A percentile compares a stretch with the other conserved stretches of the same genome.
Evolutionary conservation across 2,113 vertebrate genomes (phyloP).

Genomic region (Hymenochirus boettgeri): DNA sequence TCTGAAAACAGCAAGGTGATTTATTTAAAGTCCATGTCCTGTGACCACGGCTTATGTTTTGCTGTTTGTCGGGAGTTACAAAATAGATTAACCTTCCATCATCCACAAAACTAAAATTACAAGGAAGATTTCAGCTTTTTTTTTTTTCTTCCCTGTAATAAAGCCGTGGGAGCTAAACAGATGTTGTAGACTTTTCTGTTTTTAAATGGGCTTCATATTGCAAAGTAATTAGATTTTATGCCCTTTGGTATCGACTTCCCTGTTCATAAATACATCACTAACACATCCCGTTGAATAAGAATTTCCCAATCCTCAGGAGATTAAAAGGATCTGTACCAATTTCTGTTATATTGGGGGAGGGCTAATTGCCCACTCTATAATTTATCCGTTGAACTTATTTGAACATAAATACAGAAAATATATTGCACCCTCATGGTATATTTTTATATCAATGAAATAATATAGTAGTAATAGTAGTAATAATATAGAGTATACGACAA

Average conservation of each 20-base stretch:
- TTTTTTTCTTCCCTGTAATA: neutral
- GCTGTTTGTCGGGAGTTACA: conserved; percentile 22
- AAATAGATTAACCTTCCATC: conserved; percentile 24
- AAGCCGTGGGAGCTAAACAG: neutral
- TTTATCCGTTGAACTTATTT: neutral
- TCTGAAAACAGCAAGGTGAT: conserved; percentile 12
- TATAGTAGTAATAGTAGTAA: too few relatives aligned
- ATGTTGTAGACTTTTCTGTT: neutral
- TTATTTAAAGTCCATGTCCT: conserved; percentile 5
- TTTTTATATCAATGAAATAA: too few relatives aligned
- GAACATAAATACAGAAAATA: too few relatives aligned
- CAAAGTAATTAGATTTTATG: neutral
- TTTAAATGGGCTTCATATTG: neutral
- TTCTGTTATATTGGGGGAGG: neutral
- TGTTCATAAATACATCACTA: neutral
- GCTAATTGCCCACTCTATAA: neutral
- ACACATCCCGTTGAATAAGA: neutral
- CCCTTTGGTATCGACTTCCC: neutral
- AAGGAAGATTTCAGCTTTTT: neutral
- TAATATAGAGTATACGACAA: too few relatives aligned
- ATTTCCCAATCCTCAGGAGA: too few relatives aligned
- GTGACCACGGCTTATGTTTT: conserved; percentile 17
- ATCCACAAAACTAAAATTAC: conserved; percentile 7
- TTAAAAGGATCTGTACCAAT: neutral
- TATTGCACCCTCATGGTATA: too few relatives aligned